These are phyloP conservation scores for Spongia lamella DNA, from an alignment of 37 sponge, comb jelly and placozoan species.

Conservation along the genomic window DNA sequence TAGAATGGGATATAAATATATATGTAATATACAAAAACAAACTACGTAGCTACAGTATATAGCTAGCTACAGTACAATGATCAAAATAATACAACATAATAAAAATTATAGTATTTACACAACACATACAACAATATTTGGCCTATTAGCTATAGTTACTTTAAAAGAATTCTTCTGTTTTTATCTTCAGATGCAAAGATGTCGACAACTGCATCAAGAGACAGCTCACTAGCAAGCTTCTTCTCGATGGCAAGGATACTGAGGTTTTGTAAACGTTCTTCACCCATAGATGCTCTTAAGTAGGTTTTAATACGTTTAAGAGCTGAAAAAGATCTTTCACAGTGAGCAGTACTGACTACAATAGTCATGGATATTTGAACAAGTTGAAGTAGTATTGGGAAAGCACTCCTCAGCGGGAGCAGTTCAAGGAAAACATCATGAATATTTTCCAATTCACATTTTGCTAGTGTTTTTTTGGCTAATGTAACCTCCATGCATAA, in stretches of 20 bases:
- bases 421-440: constrained; percentile 22
- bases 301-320: constrained; percentile 43
- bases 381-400: neutral
- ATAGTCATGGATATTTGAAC: constrained; percentile 25
- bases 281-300: constrained; percentile 35
- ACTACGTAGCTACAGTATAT: no score
- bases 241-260: constrained; percentile 28
- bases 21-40: no score
- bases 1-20: no score
- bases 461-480: constrained; percentile 28
- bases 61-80: no score
- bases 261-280: constrained; percentile 32
- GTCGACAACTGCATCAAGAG: neutral
- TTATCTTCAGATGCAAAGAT: neutral
- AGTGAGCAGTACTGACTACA: constrained; percentile 35
- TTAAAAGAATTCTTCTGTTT: no score
- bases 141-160: no score
- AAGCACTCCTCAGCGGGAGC: constrained; percentile 21
- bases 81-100: no score
- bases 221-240: neutral
- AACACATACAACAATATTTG: no score
- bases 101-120: no score
- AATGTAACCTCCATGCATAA: constrained; percentile 32
- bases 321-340: constrained; percentile 48
- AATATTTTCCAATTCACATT: constrained; percentile 1